phyloP scores from a whole-genome alignment of 2,113 vertebrate genomes.

The Carassius carassius region DNA sequence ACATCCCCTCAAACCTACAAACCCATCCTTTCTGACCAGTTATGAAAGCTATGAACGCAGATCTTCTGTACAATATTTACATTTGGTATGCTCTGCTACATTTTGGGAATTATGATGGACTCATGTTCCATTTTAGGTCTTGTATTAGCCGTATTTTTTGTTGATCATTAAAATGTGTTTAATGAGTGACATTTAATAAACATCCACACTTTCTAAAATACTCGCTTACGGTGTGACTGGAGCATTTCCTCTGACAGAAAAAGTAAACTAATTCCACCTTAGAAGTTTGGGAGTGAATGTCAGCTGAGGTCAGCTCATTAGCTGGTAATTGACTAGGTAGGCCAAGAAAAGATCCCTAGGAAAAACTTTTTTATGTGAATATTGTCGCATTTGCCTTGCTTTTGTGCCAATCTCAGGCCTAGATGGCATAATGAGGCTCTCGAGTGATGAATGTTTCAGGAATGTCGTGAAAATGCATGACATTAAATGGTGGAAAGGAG shows the following conservation, averaged over 20 bases:
- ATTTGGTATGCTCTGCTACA: not conserved
- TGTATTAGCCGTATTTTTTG: constrained; percentile 19
- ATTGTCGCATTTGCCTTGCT: constrained; percentile 16
- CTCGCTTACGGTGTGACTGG: not conserved
- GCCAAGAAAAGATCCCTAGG: not conserved
- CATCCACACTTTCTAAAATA: constrained; percentile 48
- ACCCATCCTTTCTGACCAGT: not conserved
- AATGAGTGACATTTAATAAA: constrained; percentile 54
- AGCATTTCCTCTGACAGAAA: not conserved
- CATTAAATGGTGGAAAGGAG: constrained; percentile 2
- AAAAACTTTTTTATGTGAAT: not conserved
- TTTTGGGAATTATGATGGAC: constrained; percentile 3
- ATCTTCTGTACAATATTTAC: not conserved
- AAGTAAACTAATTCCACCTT: not conserved
- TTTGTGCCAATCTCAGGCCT: constrained; percentile 9
- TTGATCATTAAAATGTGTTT: constrained; percentile 45
- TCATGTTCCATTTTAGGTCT: constrained; percentile 7
- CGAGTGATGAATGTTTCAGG: constrained; percentile 5
- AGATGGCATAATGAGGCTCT: not conserved
- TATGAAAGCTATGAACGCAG: not conserved
- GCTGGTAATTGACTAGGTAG: constrained; percentile 5
- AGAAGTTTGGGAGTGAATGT: constrained; percentile 4
- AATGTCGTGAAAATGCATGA: not conserved
- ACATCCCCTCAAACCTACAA: not conserved
- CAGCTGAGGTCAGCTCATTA: constrained; percentile 25